Conservation (phyloP, 1,140 invertebrate species). For the Cotesia vestalis region DNA sequence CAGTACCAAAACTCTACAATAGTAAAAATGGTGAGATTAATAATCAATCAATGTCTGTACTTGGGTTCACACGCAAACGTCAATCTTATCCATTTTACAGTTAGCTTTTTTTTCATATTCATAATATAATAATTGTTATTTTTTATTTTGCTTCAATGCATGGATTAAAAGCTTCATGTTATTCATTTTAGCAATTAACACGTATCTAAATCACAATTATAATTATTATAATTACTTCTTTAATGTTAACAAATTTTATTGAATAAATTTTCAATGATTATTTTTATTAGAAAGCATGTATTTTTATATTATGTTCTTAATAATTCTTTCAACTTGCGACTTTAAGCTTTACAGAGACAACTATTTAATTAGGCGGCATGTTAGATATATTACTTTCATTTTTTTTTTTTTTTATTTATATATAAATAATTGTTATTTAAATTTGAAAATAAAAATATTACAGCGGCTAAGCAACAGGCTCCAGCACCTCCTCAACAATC, state of each 20-base stretch:
- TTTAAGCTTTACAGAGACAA: too few species aligned
- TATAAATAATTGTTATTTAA: background rate
- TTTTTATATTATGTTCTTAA: too few species aligned
- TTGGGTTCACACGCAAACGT: conserved; percentile 37
- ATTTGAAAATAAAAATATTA: conserved; percentile 50
- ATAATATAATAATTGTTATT: background rate
- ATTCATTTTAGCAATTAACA: background rate
- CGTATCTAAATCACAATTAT: background rate
- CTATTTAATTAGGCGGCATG: background rate
- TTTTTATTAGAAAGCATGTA: too few species aligned
- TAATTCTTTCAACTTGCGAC: too few species aligned
- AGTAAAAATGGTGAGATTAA: conserved; percentile 66
- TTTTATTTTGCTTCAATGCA: background rate
- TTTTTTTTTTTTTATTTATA: background rate
- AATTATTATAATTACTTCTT: conserved; percentile 5
- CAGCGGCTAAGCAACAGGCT: conserved; percentile 62
- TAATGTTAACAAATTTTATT: too few species aligned
- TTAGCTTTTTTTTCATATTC: conserved; percentile 11
- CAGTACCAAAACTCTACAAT: conserved; percentile 67
- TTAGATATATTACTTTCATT: conserved; percentile 19
- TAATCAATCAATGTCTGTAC: conserved; percentile 6
- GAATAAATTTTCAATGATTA: too few species aligned
- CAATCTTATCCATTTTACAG: conserved; percentile 21
- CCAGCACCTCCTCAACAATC: conserved; percentile 56
- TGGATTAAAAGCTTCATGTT: background rate